These are phyloP conservation scores for Alviniconcha marisindica DNA, from an alignment of 1,140 invertebrate genomes.

Conservation along the genomic window DNA sequence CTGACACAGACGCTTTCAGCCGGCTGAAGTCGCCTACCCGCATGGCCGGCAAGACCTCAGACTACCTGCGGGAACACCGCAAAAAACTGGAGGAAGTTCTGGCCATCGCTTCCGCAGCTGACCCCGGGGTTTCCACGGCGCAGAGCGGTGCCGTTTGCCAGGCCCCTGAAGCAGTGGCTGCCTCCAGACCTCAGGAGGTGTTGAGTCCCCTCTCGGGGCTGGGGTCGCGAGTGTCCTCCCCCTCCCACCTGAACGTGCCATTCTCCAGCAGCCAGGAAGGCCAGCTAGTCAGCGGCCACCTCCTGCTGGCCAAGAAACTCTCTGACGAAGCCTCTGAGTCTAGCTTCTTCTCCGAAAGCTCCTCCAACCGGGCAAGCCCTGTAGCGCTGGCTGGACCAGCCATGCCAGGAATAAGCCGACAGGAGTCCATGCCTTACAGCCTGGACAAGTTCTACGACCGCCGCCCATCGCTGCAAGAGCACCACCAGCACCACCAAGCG, in stretches of 20 bases:
- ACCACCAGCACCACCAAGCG: neutral
- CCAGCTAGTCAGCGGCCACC: conserved; percentile 70
- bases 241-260: conserved; percentile 42
- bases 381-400: neutral
- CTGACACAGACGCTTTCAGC: neutral
- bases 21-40: conserved; percentile 27
- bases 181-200: neutral
- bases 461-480: neutral
- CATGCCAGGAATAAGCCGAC: neutral
- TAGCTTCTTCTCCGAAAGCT: conserved; percentile 48
- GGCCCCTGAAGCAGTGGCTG: neutral
- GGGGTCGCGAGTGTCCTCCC: conserved; percentile 26
- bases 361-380: conserved; percentile 24
- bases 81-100: conserved; percentile 55
- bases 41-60: conserved; percentile 43
- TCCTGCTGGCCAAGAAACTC: conserved; percentile 74
- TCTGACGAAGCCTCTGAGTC: conserved; percentile 74
- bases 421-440: neutral
- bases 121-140: neutral
- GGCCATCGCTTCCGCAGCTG: neutral
- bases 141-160: neutral
- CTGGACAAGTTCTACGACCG: neutral
- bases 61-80: conserved; percentile 57
- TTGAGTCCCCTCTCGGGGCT: neutral
- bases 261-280: conserved; percentile 47